Evolutionary conservation across 2,888 invertebrate species (phyloP), one percentile per base, ranked within the genome.

Genomic region (Endomychus coccineus): DNA sequence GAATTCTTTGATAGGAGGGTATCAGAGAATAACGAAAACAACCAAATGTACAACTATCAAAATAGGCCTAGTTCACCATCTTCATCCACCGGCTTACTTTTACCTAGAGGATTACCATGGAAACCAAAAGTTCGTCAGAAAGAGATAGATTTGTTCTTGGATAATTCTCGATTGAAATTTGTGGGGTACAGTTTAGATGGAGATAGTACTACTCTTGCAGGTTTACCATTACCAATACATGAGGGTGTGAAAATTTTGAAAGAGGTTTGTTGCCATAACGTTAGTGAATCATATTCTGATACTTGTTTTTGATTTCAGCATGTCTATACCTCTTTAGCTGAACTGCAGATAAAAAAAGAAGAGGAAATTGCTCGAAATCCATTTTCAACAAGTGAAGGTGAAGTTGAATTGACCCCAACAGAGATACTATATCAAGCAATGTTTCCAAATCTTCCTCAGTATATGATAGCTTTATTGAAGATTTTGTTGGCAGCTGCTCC

Each of bases 401-500:
- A 84, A 33, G 77, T 90, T 15, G 77, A 80, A 43, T 74, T 82
- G 58, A 90, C 85, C 12, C 83, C 91, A 41, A 78, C 85, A 2
- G 97, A 97, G 73, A 72, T 83, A 39, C 71, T 97, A 32, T 97
- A 96, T 64, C 83, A 83, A 67, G 89, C 88, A n/a, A 88, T 97
- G 75, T 68, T 96, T 47, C 94, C 96, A 1, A 91, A 90, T 68
- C 71, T 99, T 54, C 94, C 96, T 6, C 96, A 97, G 59, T 95
- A 96, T 59, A 92, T 96, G 84, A 97, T 97, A 58, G 92, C 95
- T 13, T 64, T 99, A 35, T 69, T 99, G 32, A 99, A 98, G 72
- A 91, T 98, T 51, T 73, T 98, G 37, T 72, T 99, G 37, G 97
- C 97, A 16, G 96, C 97, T 35, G 94, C 96, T 19, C 97, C 98